Percentiles rank a stretch among this genome's conserved stretches.
These are phyloP conservation scores for Pelagia noctiluca DNA, from an alignment of 30 jellyfish, hydroid and myxozoan species.

Conservation along the genomic window DNA sequence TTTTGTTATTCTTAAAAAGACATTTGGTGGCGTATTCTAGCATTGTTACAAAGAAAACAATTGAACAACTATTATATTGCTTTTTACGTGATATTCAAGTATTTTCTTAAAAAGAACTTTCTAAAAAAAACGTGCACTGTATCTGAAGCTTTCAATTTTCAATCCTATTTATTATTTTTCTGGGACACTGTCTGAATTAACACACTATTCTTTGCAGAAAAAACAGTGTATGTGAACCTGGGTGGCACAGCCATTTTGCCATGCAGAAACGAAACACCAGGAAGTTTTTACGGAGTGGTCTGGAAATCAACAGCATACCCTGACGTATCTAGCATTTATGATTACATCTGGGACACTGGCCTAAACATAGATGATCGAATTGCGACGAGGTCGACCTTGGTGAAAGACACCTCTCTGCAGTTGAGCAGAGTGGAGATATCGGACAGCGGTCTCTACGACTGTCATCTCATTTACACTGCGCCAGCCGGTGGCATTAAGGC, in stretches of 20 bases:
- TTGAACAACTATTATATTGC: not conserved
- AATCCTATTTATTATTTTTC: no score
- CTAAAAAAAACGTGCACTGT: not conserved
- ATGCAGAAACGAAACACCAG: constrained; percentile 76
- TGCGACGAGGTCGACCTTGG: constrained; percentile 35
- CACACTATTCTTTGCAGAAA: constrained; percentile 14
- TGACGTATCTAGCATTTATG: constrained; percentile 17
- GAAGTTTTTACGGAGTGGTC: constrained; percentile 48
- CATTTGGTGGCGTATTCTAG: no score
- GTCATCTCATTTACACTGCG: constrained; percentile 62
- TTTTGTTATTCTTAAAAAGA: no score
- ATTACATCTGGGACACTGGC: constrained; percentile 25
- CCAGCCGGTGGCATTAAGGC: no score
- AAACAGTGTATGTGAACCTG: constrained; percentile 35
- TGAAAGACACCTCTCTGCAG: constrained; percentile 48
- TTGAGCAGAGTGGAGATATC: constrained; percentile 14
- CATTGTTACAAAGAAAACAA: no score
- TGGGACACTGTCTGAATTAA: not conserved
- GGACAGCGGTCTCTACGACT: constrained; percentile 68
- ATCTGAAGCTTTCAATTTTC: not conserved
- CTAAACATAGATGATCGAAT: constrained; percentile 9
- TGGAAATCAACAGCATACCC: constrained; percentile 29
- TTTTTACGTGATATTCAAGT: not conserved
- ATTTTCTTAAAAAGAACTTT: not conserved
- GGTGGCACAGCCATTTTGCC: constrained; percentile 62